Evolutionary conservation across 2,888 invertebrate species (phyloP).

Genomic region (Allophyes oxyacanthae): DNA sequence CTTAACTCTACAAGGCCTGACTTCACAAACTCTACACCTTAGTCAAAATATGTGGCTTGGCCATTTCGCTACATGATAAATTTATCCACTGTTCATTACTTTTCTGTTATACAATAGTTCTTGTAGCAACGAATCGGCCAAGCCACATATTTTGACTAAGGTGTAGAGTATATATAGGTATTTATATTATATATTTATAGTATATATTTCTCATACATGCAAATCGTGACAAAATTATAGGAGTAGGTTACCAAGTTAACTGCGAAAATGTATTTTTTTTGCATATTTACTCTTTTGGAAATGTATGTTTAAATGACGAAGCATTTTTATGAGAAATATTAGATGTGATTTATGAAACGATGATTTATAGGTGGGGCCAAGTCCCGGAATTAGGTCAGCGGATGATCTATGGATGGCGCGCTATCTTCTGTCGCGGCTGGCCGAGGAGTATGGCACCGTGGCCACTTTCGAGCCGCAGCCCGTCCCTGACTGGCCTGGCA

Average conservation of each 20-base stretch:
- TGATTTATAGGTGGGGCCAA: slow-evolving; percentile 93
- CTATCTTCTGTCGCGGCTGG: slow-evolving; percentile 94
- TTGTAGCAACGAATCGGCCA: too few species aligned
- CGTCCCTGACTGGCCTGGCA: slow-evolving; percentile 96
- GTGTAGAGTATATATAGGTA: too few species aligned
- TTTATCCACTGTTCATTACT: too few species aligned
- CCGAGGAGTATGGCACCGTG: slow-evolving; percentile 95
- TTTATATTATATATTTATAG: too few species aligned
- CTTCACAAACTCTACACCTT: too few species aligned
- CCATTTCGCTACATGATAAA: too few species aligned
- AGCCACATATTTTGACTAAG: too few species aligned
- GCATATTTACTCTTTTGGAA: neutral
- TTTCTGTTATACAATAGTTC: too few species aligned
- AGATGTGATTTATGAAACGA: slow-evolving; percentile 13
- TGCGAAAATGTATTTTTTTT: neutral
- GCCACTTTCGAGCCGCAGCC: slow-evolving; percentile 92
- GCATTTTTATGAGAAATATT: neutral
- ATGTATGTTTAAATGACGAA: slow-evolving; percentile 11
- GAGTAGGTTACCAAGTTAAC: neutral
- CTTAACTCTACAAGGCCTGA: too few species aligned
- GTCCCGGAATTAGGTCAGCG: slow-evolving; percentile 94
- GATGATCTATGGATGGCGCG: slow-evolving; percentile 97
- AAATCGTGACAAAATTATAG: slow-evolving; percentile 18
- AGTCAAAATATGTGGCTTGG: too few species aligned
- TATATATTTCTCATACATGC: neutral